Evolutionary conservation across 2,888 invertebrate species (phyloP), one percentile per base, ranked within the genome.

Genomic region (Sialis lutaria): DNA sequence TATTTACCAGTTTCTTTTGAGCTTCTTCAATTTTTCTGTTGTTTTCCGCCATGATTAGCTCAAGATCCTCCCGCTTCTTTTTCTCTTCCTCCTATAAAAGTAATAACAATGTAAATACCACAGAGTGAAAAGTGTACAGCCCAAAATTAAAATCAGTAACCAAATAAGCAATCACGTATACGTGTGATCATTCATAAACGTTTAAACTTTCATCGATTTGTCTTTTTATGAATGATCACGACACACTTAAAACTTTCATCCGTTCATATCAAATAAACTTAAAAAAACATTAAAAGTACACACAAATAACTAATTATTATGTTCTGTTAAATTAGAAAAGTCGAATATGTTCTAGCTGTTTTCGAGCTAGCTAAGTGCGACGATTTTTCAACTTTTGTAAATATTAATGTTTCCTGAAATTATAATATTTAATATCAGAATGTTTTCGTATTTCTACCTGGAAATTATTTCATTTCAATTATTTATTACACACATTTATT

Each of bases 1-100:
- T 50, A 70, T 77, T 76, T 66, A 95, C 95, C 82, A 95, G 73
- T 80, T 91, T 92, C 62, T 83, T 82, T 74, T 93, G 93, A 56
- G 93, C 93, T 67, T 95, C 93, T 69, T 95, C 93, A 56, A 95
- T 92, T 73, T 93, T 95, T 68, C 79, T 80, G 77, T 93, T 93
- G 74, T 96, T 96, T 74, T 96, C 95, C 59, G 90, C 91, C 79
- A 95, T 82, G 70, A 95, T 95, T 69, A 81, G 80, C 72, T 95
- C 93, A 65, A 95, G 77, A 70, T 92, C 90, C 76, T 90, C 87
- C 60, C 91, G 82, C 73, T 95, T 93, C 72, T 84, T 82, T 69
- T 81, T 80, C 75, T 96, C 95, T 77, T 92, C 93, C 76, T 93
- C 95, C 95, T 96, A 87, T 77, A 79, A 79, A 71, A 74, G 42